A percentile compares a stretch with the other conserved stretches of the same genome.
Evolutionary conservation across 1,140 invertebrate species (phyloP).

Genomic region (Saccostrea echinata): DNA sequence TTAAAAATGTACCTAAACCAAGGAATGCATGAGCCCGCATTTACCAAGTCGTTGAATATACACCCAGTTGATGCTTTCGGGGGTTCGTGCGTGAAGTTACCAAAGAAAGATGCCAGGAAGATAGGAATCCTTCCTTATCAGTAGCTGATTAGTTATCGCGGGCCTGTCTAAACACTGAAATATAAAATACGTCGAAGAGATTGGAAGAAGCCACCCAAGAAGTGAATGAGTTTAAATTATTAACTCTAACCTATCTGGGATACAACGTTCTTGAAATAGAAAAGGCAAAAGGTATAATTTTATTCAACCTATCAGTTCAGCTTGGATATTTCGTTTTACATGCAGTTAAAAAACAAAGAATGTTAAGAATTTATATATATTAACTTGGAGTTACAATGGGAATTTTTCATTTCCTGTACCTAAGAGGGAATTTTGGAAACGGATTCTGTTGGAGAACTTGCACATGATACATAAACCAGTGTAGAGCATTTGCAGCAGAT

Average conservation of each 20-base stretch:
- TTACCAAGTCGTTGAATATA: conserved; percentile 64
- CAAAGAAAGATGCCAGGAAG: conserved; percentile 46
- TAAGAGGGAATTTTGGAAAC: no score
- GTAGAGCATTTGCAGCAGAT: no score
- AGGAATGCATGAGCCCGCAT: no score
- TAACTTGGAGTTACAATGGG: no score
- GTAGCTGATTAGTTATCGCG: conserved; percentile 45
- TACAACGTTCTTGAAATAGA: conserved; percentile 11
- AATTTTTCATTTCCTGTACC: no score
- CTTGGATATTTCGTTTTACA: conserved; percentile 59
- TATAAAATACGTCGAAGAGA: neutral
- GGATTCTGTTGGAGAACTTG: no score
- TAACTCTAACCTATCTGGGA: conserved; percentile 43
- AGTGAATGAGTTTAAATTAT: neutral
- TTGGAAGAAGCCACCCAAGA: neutral
- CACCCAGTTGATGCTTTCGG: conserved; percentile 50
- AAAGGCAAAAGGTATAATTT: conserved; percentile 18
- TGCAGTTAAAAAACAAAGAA: no score
- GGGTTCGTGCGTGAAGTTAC: conserved; percentile 57
- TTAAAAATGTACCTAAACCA: no score
- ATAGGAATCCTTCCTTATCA: conserved; percentile 51
- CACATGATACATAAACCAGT: no score
- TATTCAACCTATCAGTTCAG: conserved; percentile 54
- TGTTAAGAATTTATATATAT: no score
- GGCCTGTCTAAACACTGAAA: conserved; percentile 41